Conservation (phyloP, 1,140 invertebrate genomes). For the Trichomalopsis sarcophagae region DNA sequence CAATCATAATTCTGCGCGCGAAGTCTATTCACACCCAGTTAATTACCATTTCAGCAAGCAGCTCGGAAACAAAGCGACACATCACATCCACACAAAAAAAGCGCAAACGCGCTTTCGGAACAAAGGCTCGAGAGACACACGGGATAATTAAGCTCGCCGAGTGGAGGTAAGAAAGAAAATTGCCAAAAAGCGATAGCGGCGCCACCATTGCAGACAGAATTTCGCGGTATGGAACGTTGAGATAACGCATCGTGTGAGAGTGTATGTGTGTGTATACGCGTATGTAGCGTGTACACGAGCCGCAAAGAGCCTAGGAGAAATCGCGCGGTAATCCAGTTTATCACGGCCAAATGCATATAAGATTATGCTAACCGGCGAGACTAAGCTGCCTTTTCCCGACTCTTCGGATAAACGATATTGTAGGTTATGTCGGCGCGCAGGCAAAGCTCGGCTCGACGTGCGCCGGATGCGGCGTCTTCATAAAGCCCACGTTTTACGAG, state of each 20-base stretch:
- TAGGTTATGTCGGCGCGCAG: constrained; percentile 52
- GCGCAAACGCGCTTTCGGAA: neutral
- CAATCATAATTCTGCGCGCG: neutral
- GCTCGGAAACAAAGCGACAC: neutral
- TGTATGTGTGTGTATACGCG: no score
- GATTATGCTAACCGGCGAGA: constrained; percentile 59
- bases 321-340: constrained; percentile 62
- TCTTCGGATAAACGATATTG: constrained; percentile 60
- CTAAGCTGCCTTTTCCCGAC: constrained; percentile 51
- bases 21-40: neutral
- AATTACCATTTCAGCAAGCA: neutral
- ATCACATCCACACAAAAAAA: neutral
- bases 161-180: constrained; percentile 1
- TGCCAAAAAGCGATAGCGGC: neutral
- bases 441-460: constrained; percentile 10
- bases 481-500: constrained; percentile 37
- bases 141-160: constrained; percentile 1
- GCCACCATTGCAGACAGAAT: constrained; percentile 4
- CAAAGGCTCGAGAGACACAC: neutral
- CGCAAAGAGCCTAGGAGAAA: neutral
- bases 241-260: neutral
- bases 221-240: neutral
- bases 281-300: neutral
- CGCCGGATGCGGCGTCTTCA: constrained; percentile 28
- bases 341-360: constrained; percentile 62